Evolutionary conservation across 2,888 invertebrate genomes (phyloP), one percentile per base, ranked within the genome.

Genomic region (Lottia gigantea): DNA sequence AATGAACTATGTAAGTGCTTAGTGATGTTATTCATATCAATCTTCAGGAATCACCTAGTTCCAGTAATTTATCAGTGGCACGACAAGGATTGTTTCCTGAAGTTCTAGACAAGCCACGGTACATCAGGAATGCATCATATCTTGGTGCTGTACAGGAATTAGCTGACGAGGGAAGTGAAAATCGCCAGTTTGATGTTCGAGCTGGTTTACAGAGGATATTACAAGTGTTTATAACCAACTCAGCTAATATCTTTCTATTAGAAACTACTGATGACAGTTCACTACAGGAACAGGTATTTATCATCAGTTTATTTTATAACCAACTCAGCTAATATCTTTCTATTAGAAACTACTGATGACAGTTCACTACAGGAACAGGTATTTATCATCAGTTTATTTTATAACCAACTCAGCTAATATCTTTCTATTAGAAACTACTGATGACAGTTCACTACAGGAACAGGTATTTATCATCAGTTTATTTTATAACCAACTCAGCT

Each of bases 211-310:
- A 95, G 91, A 95, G 94, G 88, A 91, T 94, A 8, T 90, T 95
- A 55, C 87, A 86, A 75, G 91, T 95, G 72, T 98, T 97, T 89
- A 95, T 97, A 90, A 96, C 96, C 67, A 96, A 97, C 90, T 95
- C 97, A 3, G 94, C 97, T 16, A 95, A 96, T 89, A 96, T 97
- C 74, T 98, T 98, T 91, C 91, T 87, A 62, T 76, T 83, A 4
- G 74, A 79, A 62, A 77, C 82, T 14, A 81, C 80, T 14, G 79
- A 80, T 46, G 80, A 80, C 31, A 62, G 49, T 40, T 71, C 76
- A 31, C 75, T 85, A 2, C 75, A 76, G 26, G 84, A 85, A 73
- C 85, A 85, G 82, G 85, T 83, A 55, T 11, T 40, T 31, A 31
- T 31, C 31, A 31, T 31, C 31, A 31, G 31, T 3, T 31, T 31